Percentiles rank a stretch among this genome's conserved stretches.
Evolutionary conservation across 2,888 invertebrate species (phyloP).

Genomic region (Thymelicus lineola): DNA sequence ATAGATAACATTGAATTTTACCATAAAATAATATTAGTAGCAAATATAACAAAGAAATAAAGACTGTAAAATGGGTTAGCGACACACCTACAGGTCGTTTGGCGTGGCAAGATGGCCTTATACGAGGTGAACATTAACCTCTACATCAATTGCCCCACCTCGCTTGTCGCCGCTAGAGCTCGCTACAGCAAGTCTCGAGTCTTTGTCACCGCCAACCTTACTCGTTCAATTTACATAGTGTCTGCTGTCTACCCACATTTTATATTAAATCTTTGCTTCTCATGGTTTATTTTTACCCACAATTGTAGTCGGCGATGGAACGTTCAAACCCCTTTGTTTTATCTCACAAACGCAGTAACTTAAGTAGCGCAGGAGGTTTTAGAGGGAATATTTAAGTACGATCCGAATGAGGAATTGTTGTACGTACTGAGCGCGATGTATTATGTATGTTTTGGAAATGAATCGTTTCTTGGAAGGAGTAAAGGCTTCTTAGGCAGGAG

Average conservation of each 20-base stretch:
- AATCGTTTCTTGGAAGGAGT: slow-evolving; percentile 45
- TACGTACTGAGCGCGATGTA: slow-evolving; percentile 49
- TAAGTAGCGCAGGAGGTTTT: slow-evolving; percentile 49
- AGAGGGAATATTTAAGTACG: slow-evolving; percentile 65
- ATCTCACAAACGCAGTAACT: slow-evolving; percentile 57
- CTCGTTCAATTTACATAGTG: slow-evolving; percentile 38
- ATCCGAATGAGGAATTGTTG: slow-evolving; percentile 55
- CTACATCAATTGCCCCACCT: not conserved
- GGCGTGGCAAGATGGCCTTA: too few relatives aligned
- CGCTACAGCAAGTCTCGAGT: slow-evolving; percentile 8
- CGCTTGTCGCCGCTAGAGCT: not conserved
- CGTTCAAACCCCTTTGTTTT: slow-evolving; percentile 53
- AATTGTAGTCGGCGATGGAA: slow-evolving; percentile 37
- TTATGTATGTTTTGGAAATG: slow-evolving; percentile 55
- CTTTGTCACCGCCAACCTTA: slow-evolving; percentile 32
- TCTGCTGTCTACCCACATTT: slow-evolving; percentile 38
- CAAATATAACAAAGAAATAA: too few relatives aligned
- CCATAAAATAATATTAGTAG: too few relatives aligned
- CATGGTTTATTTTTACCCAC: slow-evolving; percentile 38
- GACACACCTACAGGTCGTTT: too few relatives aligned
- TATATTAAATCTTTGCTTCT: slow-evolving; percentile 39
- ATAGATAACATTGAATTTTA: too few relatives aligned
- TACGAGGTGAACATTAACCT: too few relatives aligned
- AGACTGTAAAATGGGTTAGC: too few relatives aligned
- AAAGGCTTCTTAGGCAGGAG: not conserved